Conservation (phyloP, 2,888 invertebrate species). For the Phyto melanocephala region DNA sequence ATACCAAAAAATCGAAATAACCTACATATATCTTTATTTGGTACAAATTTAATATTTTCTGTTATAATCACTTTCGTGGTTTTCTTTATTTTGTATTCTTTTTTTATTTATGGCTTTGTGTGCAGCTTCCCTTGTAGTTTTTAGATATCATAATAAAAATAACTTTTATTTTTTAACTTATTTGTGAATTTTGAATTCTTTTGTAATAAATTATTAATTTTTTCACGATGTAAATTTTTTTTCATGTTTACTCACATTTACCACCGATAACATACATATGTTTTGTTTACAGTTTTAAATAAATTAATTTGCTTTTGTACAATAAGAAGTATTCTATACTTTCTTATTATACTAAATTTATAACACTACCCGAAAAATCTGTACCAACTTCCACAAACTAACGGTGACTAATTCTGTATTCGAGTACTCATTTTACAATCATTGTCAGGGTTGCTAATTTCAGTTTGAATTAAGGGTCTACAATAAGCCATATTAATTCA, state of each 20-base stretch:
- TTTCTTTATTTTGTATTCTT: constrained; percentile 5
- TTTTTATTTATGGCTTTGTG: constrained; percentile 30
- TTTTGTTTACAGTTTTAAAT: constrained; percentile 38
- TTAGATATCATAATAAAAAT: neutral
- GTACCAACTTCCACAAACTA: constrained; percentile 52
- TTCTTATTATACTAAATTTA: constrained; percentile 28
- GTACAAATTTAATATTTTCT: constrained; percentile 28
- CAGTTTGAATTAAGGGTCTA: no score
- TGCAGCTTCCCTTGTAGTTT: constrained; percentile 33
- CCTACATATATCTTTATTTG: neutral
- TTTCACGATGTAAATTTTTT: no score
- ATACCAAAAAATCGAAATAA: neutral
- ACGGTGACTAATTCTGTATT: constrained; percentile 62
- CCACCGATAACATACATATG: constrained; percentile 31
- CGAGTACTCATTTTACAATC: constrained; percentile 46
- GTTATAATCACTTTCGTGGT: constrained; percentile 2
- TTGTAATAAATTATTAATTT: constrained; percentile 2
- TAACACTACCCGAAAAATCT: constrained; percentile 54
- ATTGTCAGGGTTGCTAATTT: constrained; percentile 14
- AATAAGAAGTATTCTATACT: neutral
- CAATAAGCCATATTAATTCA: no score
- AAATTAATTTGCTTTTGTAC: constrained; percentile 39
- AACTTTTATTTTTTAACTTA: neutral
- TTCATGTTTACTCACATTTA: constrained; percentile 58
- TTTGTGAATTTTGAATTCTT: neutral